Conservation (phyloP, 2,113 vertebrate genomes). For the Okapia johnstoni region DNA sequence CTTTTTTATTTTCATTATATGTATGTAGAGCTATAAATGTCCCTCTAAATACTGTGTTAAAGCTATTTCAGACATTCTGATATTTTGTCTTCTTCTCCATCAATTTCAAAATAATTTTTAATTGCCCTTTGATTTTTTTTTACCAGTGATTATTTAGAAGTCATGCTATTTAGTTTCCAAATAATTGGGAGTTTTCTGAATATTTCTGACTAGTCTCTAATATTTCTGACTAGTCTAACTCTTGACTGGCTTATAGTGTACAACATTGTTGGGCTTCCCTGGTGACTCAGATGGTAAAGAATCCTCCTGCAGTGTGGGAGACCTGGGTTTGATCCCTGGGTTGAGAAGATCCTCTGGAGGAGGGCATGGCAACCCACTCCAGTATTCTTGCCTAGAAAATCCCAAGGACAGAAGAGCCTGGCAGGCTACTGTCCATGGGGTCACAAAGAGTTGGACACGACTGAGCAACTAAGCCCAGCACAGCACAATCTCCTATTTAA, state of each 20-base stretch:
- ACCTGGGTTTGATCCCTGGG: background rate
- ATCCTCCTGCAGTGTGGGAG: background rate
- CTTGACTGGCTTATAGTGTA: background rate
- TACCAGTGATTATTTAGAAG: background rate
- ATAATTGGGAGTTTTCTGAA: background rate
- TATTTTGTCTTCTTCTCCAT: background rate
- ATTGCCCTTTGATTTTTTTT: background rate
- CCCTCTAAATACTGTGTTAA: background rate
- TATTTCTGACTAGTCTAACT: background rate
- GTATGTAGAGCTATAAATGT: background rate
- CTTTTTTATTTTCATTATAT: background rate
- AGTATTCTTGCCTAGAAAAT: background rate
- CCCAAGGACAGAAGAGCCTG: background rate
- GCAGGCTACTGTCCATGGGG: background rate
- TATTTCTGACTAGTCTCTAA: background rate
- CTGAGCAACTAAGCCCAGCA: background rate
- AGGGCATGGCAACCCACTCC: background rate
- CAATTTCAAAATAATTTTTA: background rate
- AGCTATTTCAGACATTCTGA: background rate
- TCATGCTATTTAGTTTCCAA: background rate
- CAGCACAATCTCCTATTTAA: background rate
- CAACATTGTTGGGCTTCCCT: background rate
- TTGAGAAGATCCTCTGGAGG: background rate
- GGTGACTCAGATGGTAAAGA: background rate
- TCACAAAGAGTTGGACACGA: background rate